These are phyloP conservation scores for Cebus imitator DNA, from an alignment of 2,113 vertebrate genomes.

Conservation along the genomic window DNA sequence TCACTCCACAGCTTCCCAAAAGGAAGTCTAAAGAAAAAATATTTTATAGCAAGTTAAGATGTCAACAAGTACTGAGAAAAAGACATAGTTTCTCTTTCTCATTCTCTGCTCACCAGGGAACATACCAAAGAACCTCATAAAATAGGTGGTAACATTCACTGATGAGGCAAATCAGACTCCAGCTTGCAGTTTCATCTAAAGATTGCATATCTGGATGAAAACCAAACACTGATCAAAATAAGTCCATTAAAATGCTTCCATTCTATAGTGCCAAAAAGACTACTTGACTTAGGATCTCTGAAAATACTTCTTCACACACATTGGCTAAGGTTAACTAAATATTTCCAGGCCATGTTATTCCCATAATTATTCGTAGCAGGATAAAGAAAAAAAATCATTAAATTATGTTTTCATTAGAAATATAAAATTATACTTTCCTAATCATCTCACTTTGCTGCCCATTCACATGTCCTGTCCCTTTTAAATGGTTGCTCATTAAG, in stretches of 20 bases:
- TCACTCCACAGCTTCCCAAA: background rate
- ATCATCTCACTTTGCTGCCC: background rate
- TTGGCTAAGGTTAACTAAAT: background rate
- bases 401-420: slow-evolving; percentile 11
- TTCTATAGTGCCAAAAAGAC: background rate
- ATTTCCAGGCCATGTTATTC: background rate
- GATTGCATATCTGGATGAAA: background rate
- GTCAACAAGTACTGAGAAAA: background rate
- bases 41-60: background rate
- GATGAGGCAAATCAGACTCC: background rate
- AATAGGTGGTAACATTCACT: rapidly evolving
- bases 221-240: background rate
- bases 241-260: background rate
- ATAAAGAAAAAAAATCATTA: background rate
- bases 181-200: background rate
- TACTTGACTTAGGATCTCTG: background rate
- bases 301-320: background rate
- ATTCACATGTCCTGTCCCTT: background rate
- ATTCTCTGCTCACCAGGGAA: background rate
- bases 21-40: background rate
- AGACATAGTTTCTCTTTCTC: background rate
- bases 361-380: background rate
- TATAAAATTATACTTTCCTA: background rate
- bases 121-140: too few species aligned
- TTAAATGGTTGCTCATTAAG: background rate